Evolutionary conservation across 2,113 vertebrate species (phyloP).

Genomic region (Agelaius tricolor): DNA sequence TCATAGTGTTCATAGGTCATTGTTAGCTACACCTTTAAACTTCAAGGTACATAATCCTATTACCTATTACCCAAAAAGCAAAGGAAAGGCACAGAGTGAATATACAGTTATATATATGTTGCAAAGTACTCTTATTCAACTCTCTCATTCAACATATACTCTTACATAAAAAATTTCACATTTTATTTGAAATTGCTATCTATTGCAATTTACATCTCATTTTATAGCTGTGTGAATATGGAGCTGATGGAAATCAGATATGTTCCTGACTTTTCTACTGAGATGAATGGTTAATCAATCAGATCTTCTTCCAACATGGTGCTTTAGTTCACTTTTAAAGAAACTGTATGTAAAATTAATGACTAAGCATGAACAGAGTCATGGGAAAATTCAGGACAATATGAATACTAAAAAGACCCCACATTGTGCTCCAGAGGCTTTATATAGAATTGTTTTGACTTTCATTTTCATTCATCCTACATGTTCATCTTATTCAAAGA

Average conservation of each 20-base stretch:
- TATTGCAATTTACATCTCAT: not conserved
- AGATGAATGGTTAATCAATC: conserved; percentile 63
- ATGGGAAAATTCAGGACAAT: conserved; percentile 12
- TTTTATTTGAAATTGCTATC: not conserved
- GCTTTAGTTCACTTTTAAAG: conserved; percentile 20
- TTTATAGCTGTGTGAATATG: conserved; percentile 1
- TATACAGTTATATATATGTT: not conserved
- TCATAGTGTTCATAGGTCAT: conserved; percentile 47
- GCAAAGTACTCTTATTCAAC: not conserved
- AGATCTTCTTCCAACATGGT: conserved; percentile 12
- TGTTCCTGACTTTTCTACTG: conserved; percentile 5
- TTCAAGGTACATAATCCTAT: conserved; percentile 30
- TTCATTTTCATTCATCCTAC: not conserved
- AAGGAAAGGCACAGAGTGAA: not conserved
- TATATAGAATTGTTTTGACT: not conserved
- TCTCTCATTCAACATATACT: not conserved
- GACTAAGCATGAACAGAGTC: conserved; percentile 3
- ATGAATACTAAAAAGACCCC: not conserved
- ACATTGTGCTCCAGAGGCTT: not conserved
- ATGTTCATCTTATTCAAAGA: not conserved
- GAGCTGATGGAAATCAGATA: conserved; percentile 36
- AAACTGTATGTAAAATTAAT: conserved; percentile 42
- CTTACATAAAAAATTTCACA: not conserved
- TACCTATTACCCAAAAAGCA: conserved; percentile 26
- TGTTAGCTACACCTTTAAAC: conserved; percentile 65